Conservation (phyloP, 2,797 vertebrate genomes). For the Valencia hispanica region DNA sequence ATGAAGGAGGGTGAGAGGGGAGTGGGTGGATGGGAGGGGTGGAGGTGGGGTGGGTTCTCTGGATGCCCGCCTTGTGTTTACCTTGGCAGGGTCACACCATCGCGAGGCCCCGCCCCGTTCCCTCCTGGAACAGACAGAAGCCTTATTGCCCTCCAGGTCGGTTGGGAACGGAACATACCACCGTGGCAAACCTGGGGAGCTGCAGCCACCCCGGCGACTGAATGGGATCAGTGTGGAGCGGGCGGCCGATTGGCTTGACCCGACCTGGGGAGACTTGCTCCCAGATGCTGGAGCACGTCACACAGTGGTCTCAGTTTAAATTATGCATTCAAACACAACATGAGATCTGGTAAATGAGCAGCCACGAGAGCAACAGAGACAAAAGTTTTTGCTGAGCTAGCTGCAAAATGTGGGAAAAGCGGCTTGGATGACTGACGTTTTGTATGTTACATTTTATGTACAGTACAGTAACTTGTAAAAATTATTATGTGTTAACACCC, state of each 20-base stretch:
- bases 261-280: conserved; percentile 44
- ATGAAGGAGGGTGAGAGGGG: conserved; percentile 42
- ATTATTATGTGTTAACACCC: not conserved
- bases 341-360: conserved; percentile 30
- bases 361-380: conserved; percentile 11
- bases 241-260: conserved; percentile 47
- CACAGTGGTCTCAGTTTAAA: conserved; percentile 59
- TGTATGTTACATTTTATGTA: not conserved
- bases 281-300: conserved; percentile 29
- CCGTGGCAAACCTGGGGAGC: conserved; percentile 61
- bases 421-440: not conserved
- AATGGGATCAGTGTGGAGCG: conserved; percentile 75
- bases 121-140: conserved; percentile 73
- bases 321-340: conserved; percentile 49
- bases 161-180: conserved; percentile 74
- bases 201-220: conserved; percentile 61
- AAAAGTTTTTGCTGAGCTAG: conserved; percentile 29
- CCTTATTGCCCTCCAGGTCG: conserved; percentile 74
- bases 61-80: conserved; percentile 77
- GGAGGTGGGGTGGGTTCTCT: conserved; percentile 52
- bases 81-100: conserved; percentile 72
- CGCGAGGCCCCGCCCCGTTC: conserved; percentile 52
- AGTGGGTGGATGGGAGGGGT: conserved; percentile 34
- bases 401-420: not conserved
- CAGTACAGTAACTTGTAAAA: not conserved